Base-by-base conservation (phyloP, 2,888 invertebrate genomes). In the Epirrhoe alternata region DNA sequence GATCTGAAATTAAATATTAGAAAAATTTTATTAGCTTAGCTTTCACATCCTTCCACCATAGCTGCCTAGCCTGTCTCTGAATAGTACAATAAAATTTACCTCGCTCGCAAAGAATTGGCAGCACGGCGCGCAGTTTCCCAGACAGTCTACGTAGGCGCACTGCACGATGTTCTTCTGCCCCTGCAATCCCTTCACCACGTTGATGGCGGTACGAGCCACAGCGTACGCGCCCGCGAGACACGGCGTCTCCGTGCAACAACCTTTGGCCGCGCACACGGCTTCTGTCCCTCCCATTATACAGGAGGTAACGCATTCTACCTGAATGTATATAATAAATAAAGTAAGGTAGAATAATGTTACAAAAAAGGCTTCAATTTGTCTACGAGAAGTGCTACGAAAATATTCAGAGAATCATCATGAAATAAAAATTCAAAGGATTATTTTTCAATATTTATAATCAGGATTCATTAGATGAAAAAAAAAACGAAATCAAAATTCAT, bases 81-180 rank as follows among this genome's bases (percentile, higher is more conserved):
- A n/a, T n/a, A n/a, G n/a, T n/a, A n/a, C n/a, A n/a, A n/a, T n/a
- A n/a, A n/a, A n/a, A n/a, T n/a, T 83, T 50, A 92, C 92, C 64
- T 92, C 90, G 69, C 82, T 88, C 2, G 90, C 84, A 69, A 92
- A 90, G 75, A 83, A 92, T 76, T 92, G 92, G 64, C 90, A 90
- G 62, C 86, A 80, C 0, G 91, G 92, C 8, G 89, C 89, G 62
- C 92, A 91, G 1, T 82, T 84, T 0, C 84, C 85, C 1, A 90
- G 71, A 50, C 84, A 88, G 72, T 92, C 92, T 0, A 89, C 90
- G 59, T 87, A 92, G 0, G 84, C 92, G 74, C 89, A 89, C 72
- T 92, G 92, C 30, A 83, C 70, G 5, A 86, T 79, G 7, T 81
- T 77, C 68, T 79, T 85, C 7, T 55, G 69, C 6, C 92, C 92